Evolutionary conservation across 1,140 invertebrate genomes (phyloP).

Genomic region (Helicoverpa zea): DNA sequence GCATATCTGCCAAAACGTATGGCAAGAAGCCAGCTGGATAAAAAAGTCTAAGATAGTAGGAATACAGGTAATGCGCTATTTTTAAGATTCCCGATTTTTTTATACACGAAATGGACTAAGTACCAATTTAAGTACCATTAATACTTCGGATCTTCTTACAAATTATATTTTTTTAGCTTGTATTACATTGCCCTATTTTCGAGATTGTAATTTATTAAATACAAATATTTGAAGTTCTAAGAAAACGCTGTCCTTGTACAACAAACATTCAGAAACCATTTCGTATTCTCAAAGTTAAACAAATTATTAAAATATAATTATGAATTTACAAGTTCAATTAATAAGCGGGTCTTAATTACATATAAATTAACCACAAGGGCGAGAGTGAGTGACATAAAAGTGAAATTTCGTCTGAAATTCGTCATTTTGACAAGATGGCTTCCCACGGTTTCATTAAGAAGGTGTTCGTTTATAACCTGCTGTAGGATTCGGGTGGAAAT

Average conservation of each 20-base stretch:
- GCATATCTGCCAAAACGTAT: too few species aligned
- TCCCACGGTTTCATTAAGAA: constrained; percentile 17
- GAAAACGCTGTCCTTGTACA: not conserved
- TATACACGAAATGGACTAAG: too few species aligned
- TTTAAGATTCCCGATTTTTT: too few species aligned
- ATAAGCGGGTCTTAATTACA: not conserved
- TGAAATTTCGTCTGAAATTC: constrained; percentile 15
- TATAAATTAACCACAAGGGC: not conserved
- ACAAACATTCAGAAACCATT: not conserved
- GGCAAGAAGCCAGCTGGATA: too few species aligned
- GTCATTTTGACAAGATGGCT: constrained; percentile 34
- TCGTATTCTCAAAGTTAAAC: not conserved
- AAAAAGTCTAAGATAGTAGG: too few species aligned
- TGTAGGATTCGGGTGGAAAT: not conserved
- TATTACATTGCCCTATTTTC: too few species aligned
- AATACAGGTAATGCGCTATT: too few species aligned
- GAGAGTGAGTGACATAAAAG: constrained; percentile 19
- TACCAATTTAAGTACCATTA: too few species aligned
- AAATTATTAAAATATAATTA: not conserved
- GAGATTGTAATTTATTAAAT: too few species aligned
- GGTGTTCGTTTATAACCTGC: constrained; percentile 13
- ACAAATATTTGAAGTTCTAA: not conserved
- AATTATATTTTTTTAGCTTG: too few species aligned
- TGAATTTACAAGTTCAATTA: too few species aligned
- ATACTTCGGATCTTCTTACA: too few species aligned